phyloP scores from a whole-genome alignment of 2,888 invertebrate genomes.

The Pecten maximus region DNA sequence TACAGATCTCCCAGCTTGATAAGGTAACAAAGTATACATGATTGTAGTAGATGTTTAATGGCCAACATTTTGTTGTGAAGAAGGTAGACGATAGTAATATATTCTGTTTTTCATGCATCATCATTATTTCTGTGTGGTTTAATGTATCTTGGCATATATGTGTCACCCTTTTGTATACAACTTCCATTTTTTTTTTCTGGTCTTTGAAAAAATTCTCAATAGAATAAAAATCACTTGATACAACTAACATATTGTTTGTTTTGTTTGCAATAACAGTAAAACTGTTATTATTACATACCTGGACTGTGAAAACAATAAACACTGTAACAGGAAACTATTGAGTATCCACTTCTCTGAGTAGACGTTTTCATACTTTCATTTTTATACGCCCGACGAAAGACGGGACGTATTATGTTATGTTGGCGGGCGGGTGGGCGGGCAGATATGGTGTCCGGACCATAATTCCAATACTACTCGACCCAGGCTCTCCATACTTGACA shows the following conservation, averaged over 20 bases:
- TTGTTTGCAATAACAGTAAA: background rate
- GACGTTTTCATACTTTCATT: too few relatives aligned
- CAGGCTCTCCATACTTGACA: too few relatives aligned
- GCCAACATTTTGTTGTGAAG: background rate
- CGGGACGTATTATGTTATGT: too few relatives aligned
- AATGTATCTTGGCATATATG: slow-evolving; percentile 28
- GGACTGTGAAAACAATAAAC: too few relatives aligned
- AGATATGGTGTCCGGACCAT: too few relatives aligned
- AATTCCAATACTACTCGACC: too few relatives aligned
- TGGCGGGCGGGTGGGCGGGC: too few relatives aligned
- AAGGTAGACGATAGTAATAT: slow-evolving; percentile 24
- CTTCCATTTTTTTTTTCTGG: slow-evolving; percentile 34
- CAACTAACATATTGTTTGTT: slow-evolving; percentile 1
- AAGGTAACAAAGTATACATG: background rate
- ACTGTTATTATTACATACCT: too few relatives aligned
- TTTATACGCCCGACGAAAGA: too few relatives aligned
- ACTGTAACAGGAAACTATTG: too few relatives aligned
- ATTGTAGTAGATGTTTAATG: slow-evolving; percentile 19
- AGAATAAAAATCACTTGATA: slow-evolving; percentile 27
- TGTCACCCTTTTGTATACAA: slow-evolving; percentile 29
- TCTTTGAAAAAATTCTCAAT: slow-evolving; percentile 33
- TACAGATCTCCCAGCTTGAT: background rate
- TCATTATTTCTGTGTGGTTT: slow-evolving; percentile 32
- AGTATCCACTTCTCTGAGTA: too few relatives aligned
- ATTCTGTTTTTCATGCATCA: background rate